Evolutionary conservation across 1,140 invertebrate species (phyloP).

Genomic region (Lasaia peninsularis): DNA sequence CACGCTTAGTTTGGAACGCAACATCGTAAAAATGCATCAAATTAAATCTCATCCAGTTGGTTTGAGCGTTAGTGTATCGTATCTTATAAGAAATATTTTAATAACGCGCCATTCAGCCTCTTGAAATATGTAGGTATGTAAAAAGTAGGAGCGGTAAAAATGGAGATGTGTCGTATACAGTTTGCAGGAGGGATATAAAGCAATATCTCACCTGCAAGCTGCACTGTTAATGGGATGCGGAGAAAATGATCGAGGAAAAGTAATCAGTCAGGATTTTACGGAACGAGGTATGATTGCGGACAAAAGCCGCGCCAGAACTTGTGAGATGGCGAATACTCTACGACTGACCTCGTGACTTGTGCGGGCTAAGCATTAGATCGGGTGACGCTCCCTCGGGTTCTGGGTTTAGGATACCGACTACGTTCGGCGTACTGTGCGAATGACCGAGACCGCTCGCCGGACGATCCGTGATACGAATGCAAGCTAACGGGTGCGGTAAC

Average conservation of each 20-base stretch:
- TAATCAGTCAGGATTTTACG: slow-evolving; percentile 19
- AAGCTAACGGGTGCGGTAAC: slow-evolving; percentile 73
- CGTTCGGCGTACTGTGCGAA: slow-evolving; percentile 49
- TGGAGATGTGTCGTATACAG: background rate
- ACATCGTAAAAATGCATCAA: no score
- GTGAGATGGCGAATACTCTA: slow-evolving; percentile 73
- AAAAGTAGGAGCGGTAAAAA: background rate
- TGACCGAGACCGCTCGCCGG: slow-evolving; percentile 65
- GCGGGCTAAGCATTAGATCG: slow-evolving; percentile 45
- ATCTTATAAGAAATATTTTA: background rate
- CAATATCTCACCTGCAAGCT: background rate
- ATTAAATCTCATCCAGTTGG: no score
- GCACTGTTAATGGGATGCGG: background rate
- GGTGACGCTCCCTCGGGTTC: slow-evolving; percentile 54
- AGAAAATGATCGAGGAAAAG: background rate
- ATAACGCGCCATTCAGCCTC: slow-evolving; percentile 3
- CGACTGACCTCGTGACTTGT: slow-evolving; percentile 66
- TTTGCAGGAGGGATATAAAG: background rate
- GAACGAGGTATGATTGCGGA: slow-evolving; percentile 28
- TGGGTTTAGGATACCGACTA: slow-evolving; percentile 47
- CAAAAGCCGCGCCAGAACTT: slow-evolving; percentile 61
- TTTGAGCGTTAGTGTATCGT: slow-evolving; percentile 26
- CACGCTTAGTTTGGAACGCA: no score
- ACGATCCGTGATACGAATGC: slow-evolving; percentile 69
- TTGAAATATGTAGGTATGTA: slow-evolving; percentile 4